These are phyloP conservation scores for Thymallus thymallus DNA, from an alignment of 2,113 vertebrate genomes.

Conservation along the genomic window DNA sequence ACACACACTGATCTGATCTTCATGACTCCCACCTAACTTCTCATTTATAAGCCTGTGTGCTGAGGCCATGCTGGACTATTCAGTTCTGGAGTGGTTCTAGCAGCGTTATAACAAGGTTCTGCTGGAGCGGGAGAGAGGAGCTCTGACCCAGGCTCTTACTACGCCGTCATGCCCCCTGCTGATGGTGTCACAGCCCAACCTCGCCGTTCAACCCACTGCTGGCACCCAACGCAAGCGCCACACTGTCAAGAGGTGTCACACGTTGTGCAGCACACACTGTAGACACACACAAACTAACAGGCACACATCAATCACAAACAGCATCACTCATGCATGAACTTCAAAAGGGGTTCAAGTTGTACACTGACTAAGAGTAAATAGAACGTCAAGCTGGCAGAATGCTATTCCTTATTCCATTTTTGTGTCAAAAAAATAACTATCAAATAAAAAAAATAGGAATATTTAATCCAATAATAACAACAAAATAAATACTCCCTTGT, in stretches of 20 bases:
- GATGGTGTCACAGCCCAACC: slow-evolving; percentile 38
- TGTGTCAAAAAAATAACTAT: neutral
- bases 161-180: slow-evolving; percentile 66
- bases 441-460: neutral
- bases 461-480: neutral
- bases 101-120: slow-evolving; percentile 81
- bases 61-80: slow-evolving; percentile 70
- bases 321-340: neutral
- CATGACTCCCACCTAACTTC: neutral
- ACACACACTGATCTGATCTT: neutral
- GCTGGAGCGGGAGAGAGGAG: slow-evolving; percentile 66
- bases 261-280: slow-evolving; percentile 57
- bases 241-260: slow-evolving; percentile 54
- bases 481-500: neutral
- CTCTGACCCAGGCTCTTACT: slow-evolving; percentile 66
- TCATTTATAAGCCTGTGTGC: neutral
- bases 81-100: slow-evolving; percentile 79
- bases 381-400: neutral
- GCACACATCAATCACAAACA: neutral
- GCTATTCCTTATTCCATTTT: neutral
- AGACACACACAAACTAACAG: neutral
- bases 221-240: slow-evolving; percentile 4
- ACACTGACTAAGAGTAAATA: neutral
- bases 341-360: no score
- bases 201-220: neutral